These are phyloP conservation scores for Acromyrmex heyeri DNA, from an alignment of 1,140 invertebrate species.

Conservation along the genomic window DNA sequence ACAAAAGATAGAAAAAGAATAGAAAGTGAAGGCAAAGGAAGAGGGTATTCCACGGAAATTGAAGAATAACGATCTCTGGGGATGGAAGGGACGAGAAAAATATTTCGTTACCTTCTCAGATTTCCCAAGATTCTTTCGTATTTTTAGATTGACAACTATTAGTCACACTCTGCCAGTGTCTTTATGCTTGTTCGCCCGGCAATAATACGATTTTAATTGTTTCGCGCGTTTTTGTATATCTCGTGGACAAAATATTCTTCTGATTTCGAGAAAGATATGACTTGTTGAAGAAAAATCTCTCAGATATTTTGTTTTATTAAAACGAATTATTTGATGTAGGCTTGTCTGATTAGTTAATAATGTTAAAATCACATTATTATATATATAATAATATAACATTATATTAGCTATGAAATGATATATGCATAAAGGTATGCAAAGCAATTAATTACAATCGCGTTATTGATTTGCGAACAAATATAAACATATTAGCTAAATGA, in stretches of 20 bases:
- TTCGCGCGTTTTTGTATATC: not conserved
- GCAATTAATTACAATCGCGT: slow-evolving; percentile 48
- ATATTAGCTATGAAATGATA: not conserved
- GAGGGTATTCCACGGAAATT: slow-evolving; percentile 59
- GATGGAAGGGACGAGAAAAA: slow-evolving; percentile 40
- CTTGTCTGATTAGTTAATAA: not conserved
- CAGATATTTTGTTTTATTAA: not conserved
- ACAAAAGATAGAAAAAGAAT: slow-evolving; percentile 50
- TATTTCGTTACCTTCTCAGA: slow-evolving; percentile 56
- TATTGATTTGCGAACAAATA: slow-evolving; percentile 18
- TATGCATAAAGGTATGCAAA: not conserved
- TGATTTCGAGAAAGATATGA: not conserved
- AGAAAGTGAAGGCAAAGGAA: not conserved
- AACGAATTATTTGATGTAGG: not conserved
- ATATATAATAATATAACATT: too few relatives aligned
- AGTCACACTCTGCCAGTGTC: not conserved
- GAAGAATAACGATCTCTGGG: slow-evolving; percentile 69
- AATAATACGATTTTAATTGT: slow-evolving; percentile 48
- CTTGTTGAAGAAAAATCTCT: not conserved
- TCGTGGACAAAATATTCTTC: not conserved
- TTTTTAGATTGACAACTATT: slow-evolving; percentile 57
- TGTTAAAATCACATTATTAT: too few relatives aligned
- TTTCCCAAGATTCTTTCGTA: slow-evolving; percentile 39
- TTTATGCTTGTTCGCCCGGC: not conserved
- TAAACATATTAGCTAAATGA: not conserved